phyloP scores from a whole-genome alignment of 2,797 vertebrate genomes.

The Jordanella pulchra region DNA sequence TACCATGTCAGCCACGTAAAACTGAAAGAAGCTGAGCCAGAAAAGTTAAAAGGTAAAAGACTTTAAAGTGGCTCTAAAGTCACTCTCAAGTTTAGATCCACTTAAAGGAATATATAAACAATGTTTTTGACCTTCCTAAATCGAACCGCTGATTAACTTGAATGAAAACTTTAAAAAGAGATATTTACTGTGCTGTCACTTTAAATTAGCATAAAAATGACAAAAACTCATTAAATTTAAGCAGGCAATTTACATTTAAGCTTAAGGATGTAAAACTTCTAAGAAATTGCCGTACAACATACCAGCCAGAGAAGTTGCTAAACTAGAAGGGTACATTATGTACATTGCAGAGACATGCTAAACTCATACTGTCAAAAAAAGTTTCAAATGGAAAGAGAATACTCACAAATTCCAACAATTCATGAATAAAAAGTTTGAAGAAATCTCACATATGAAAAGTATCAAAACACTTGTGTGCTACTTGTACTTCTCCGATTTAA shows the following conservation, averaged over 20 bases:
- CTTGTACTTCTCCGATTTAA: neutral
- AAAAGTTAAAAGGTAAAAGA: constrained; percentile 4
- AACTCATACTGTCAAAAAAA: neutral
- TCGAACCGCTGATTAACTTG: neutral
- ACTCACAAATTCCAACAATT: neutral
- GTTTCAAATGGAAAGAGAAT: neutral
- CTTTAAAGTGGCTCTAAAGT: constrained; percentile 6
- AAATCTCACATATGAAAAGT: neutral
- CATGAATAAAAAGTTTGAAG: neutral
- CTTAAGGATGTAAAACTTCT: neutral
- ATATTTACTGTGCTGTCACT: neutral
- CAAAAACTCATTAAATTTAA: neutral
- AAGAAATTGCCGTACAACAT: neutral
- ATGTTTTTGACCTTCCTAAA: neutral
- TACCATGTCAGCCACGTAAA: neutral
- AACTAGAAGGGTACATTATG: constrained; percentile 41
- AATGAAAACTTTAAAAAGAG: neutral
- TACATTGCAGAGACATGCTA: constrained; percentile 16
- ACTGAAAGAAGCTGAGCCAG: neutral
- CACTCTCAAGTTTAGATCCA: constrained; percentile 4
- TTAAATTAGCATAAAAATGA: neutral
- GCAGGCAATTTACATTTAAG: neutral
- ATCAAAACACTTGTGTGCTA: no score
- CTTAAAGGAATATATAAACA: neutral
- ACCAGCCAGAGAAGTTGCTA: no score